Evolutionary conservation across 1,140 invertebrate species (phyloP), one percentile per base, ranked within the genome.

Genomic region (Tetramorium parvispinum): DNA sequence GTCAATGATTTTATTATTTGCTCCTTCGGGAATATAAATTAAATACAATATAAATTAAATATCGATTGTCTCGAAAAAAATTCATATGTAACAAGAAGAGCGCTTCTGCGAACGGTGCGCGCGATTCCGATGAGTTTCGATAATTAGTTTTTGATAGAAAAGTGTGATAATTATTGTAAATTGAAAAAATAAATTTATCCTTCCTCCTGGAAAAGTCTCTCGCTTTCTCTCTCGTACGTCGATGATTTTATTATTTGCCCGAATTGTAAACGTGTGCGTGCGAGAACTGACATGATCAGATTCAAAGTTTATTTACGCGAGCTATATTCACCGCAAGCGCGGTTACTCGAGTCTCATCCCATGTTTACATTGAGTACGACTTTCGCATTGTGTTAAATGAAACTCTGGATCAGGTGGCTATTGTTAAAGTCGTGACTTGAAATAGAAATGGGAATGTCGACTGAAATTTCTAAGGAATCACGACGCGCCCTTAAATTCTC

Each of bases 331-430:
- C 21, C 32, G 13, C 63, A 49, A 18, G 8, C 37, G n/a, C 13
- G 63, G 40, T 68, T 78, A 65, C 3, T 65, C 63, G 21, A 68
- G 7, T 68, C 63, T 68, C 63, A 40, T 68, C 21, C 16, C 46
- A 7, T 65, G 43, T 78, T 76, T 76, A 43, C 73, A 59, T 24
- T 40, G 57, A 46, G 18, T 61, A 61, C 16, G 53, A 77, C 37
- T 77, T 61, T 68, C n/a, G 13, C 61, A 68, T 79, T 66, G 77
- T 79, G 13, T 40, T 13, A 79, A 53, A 51, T 53, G 61, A 68
- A 51, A 68, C 18, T 66, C n/a, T 4, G 43, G 27, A 40, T 68
- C 46, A 24, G 46, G 13, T 68, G 18, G n/a, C 32, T 5, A n/a
- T 46, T 24, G 27, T 66, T 77, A n/a, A 46, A 77, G 55, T 8